Evolutionary conservation across 2,797 vertebrate genomes (phyloP).

Genomic region (Anomalospiza imberbis): DNA sequence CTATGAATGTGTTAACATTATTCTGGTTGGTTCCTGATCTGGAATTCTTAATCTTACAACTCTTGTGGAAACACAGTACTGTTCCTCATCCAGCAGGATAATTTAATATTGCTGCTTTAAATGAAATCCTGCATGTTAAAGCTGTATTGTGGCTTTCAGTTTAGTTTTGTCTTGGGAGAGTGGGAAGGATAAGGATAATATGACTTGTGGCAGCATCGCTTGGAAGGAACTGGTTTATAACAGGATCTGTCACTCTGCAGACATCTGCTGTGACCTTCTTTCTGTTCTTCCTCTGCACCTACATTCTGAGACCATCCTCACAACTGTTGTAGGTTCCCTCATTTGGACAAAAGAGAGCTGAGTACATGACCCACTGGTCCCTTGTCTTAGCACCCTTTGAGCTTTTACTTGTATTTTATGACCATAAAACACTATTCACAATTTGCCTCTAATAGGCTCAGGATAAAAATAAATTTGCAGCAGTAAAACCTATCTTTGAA

Average conservation of each 20-base stretch:
- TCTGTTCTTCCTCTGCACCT: neutral
- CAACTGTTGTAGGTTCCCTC: neutral
- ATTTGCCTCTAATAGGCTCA: neutral
- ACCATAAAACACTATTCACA: neutral
- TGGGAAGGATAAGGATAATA: neutral
- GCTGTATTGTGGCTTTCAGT: neutral
- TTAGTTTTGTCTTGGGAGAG: neutral
- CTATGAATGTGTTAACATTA: neutral
- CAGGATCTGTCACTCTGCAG: neutral
- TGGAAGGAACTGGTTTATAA: neutral
- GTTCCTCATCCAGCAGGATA: neutral
- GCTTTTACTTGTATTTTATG: neutral
- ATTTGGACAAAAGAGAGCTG: neutral
- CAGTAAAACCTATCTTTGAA: neutral
- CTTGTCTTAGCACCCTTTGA: neutral
- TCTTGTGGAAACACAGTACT: neutral
- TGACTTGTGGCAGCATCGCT: neutral
- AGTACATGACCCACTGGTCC: neutral
- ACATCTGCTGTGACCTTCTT: neutral
- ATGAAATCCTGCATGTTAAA: neutral
- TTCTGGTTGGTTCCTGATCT: neutral
- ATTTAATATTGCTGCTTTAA: neutral
- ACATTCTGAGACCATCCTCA: neutral
- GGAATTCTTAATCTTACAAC: neutral
- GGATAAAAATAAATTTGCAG: neutral